Base-by-base conservation (phyloP, 2,888 invertebrate genomes). In the Litoditis marina region DNA sequence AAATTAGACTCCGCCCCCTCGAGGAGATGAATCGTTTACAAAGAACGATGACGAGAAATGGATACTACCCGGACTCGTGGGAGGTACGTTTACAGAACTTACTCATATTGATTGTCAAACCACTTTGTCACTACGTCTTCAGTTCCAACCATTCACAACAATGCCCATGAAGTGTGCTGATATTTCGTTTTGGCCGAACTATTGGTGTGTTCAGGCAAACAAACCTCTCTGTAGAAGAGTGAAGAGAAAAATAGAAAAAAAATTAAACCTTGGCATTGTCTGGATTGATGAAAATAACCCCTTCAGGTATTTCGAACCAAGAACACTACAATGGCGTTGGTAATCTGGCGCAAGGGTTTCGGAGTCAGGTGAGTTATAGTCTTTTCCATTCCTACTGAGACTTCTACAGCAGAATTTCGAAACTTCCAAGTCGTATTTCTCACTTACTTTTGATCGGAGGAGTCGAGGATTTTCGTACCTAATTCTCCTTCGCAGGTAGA, bases 291-390 rank as follows among this genome's bases (percentile, higher is more conserved):
- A 52, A 22, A 50, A 22, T 16, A 25, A 22, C 47, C 42, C 7
- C 22, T 59, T 34, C 28, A 69, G 69, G 63, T 63, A 6, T 70
- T 63, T 58, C 63, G 56, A 44, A 61, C 53, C 44, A 52, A 60
- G 25, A 63, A 63, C 25, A 51, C 53, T 2, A 54, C 49, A 8
- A 50, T 58, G 30, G 73, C 72, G 31, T 58, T 76, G 6, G 66
- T 66, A n/a, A 71, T 76, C 39, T 76, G 76, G 76, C 67, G 73
- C 22, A 76, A 76, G 49, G 73, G 73, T 16, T 76, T 72, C 46
- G 76, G 73, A 36, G 68, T 66, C 25, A 66, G 68, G 69, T 64
- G 39, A 63, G 62, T 30, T 63, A 64, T 30, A 55, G 60, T 39
- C 46, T 63, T 36, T 56, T 39, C 11, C 47, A n/a, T n/a, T n/a